Percentiles rank a stretch among this genome's conserved stretches.
Evolutionary conservation across 2,113 vertebrate species (phyloP).

Genomic region (Centropristis striata): DNA sequence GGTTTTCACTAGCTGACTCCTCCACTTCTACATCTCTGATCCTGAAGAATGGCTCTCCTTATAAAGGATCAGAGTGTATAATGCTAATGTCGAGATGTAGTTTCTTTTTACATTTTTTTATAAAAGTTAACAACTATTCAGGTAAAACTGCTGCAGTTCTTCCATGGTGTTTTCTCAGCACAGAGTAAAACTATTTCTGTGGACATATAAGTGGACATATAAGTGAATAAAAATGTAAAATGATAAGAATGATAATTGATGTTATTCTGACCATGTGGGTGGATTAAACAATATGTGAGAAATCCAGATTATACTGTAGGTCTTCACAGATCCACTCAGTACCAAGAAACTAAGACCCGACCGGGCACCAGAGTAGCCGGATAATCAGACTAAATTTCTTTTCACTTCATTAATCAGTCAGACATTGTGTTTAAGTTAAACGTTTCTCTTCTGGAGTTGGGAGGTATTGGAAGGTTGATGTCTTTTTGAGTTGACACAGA

Average conservation of each 20-base stretch:
- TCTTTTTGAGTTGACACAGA: background rate
- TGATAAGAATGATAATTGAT: background rate
- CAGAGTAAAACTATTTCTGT: background rate
- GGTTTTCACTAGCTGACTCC: conserved; percentile 1
- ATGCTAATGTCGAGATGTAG: background rate
- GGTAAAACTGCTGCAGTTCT: background rate
- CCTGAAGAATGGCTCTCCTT: background rate
- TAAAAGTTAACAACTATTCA: background rate
- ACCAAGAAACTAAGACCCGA: background rate
- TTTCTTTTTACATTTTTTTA: no score
- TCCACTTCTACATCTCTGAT: conserved; percentile 5
- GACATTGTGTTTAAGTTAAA: background rate
- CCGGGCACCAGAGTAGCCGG: background rate
- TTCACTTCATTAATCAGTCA: background rate
- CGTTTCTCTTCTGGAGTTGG: background rate
- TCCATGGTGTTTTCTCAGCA: background rate
- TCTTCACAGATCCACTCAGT: background rate
- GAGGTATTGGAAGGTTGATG: background rate
- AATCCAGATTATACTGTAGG: background rate
- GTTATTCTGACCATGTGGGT: background rate
- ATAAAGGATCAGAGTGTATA: background rate
- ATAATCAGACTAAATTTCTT: background rate
- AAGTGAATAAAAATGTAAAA: background rate
- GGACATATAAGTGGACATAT: no score
- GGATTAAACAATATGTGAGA: no score